phyloP scores from a whole-genome alignment of 23 tunicate species.

The Trididemnum clinides region DNA sequence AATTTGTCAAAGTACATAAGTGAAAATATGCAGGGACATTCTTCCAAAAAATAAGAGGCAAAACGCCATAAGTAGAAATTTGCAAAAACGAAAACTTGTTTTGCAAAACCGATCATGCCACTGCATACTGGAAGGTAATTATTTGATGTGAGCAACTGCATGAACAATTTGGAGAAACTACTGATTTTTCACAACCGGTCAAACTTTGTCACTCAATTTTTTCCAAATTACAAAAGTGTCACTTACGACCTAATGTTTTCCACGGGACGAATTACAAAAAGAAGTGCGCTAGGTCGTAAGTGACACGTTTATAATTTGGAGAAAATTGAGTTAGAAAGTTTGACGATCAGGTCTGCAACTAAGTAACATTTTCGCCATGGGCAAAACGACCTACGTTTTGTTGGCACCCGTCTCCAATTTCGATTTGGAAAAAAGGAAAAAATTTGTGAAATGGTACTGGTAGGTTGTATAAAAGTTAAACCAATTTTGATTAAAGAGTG shows the following conservation, averaged over 20 bases:
- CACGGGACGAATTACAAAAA: neutral
- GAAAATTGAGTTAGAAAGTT: neutral
- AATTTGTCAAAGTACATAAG: no score
- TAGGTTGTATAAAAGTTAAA: no score
- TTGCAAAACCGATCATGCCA: neutral
- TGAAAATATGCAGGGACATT: no score
- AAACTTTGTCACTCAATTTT: neutral
- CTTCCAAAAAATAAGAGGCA: neutral
- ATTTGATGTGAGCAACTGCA: neutral
- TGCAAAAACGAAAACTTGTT: neutral
- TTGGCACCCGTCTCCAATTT: no score
- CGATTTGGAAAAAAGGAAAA: no score
- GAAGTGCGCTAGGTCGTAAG: neutral
- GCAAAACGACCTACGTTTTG: no score
- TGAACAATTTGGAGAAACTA: neutral
- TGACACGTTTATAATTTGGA: neutral
- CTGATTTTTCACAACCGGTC: neutral
- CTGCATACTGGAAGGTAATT: neutral
- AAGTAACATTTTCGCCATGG: no score
- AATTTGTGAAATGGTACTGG: no score
- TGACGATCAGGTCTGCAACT: no score
- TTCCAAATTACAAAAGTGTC: neutral
- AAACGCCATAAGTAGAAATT: neutral
- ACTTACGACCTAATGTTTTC: neutral
- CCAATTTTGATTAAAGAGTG: no score